Evolutionary conservation across 2,113 vertebrate genomes (phyloP), one percentile per base, ranked within the genome.

Genomic region (Rhabdornis inornatus): DNA sequence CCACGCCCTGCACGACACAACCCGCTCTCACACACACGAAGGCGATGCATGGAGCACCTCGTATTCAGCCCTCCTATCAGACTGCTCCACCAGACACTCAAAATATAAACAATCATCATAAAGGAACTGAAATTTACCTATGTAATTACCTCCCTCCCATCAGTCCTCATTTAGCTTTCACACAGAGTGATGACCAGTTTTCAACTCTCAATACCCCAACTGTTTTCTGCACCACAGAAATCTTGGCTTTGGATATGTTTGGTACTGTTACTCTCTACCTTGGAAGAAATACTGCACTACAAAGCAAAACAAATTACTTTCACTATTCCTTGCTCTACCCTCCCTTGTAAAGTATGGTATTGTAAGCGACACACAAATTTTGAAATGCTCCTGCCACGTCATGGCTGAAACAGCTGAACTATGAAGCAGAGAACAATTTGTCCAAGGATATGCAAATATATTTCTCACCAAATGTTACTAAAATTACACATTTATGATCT

Each of bases 1-100:
- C 97, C 39, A 98, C 96, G 0, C 99, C 99, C 99, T 99, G 95
- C 3, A 0, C 25, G 60, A 50, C 9, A 84, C 17, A 55, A 15
- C 11, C 40, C 11, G 24, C 11, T 8, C 42, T 69, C 28, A 57
- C 10, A 22, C 22, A 40, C 30, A 24, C 60, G 2, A 37, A 3
- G 10, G 33, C 31, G 18, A 19, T 0, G 15, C 9, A 0, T 2
- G 30, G 10, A 6, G 11, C 3, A 11, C 40, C 35, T 30, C 1
- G 10, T 3, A 27, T 1, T 30, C 15, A 69, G 14, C 71, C 39
- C 42, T 74, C 47, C 59, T 13, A 1, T 9, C 47, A 24, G 37
- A 11, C 42, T 57, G 35, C 65, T 79, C 65, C 20, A 0, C 2
- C 1, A 27, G 6, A 16, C 5, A n/a, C 13, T 13, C 44, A 4